Evolutionary conservation across 2,113 vertebrate genomes (phyloP), one percentile per base, ranked within the genome.

Genomic region (Tychaedon coryphoeus): DNA sequence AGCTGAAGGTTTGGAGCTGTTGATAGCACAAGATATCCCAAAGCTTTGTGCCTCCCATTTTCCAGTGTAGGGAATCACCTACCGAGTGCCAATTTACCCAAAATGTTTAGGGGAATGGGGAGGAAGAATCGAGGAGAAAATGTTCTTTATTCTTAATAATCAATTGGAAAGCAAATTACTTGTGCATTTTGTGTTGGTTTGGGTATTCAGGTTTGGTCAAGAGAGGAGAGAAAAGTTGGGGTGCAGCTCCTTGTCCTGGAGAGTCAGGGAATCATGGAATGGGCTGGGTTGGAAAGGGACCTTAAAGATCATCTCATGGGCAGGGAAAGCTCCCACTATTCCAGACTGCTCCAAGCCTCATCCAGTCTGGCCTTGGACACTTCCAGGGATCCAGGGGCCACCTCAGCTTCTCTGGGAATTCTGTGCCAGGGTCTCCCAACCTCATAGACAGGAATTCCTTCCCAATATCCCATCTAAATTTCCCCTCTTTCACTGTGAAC

Each of bases 321-420:
- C 73, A 62, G 40, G 48, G 48, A 31, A 34, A 34, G 2, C 8
- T 56, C 0, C 9, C 31, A n/a, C 5, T 5, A 0, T 24, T 38
- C 29, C 56, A 54, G 47, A 2, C 0, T 40, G 40, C 10, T 78
- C 65, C 64, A n/a, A 53, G 6, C 28, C 23, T 19, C 0, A 0
- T 36, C 54, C 65, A 62, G 0, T 15, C 56, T 6, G 34, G n/a
- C 24, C 20, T 70, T 10, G 65, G 56, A 7, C 56, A 34, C 24
- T 64, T 0, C 65, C 65, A n/a, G 19, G 43, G 84, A 54, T 87
- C 36, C 79, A 61, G 64, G 38, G 5, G 6, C 62, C 77, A 33
- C 33, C 62, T 5, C 72, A 60, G 56, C 47, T 61, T 0, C 38
- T 53, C 28, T 61, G 45, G 38, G 22, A 33, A 14, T 6, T 6